Evolutionary conservation across 37 sponge, comb jelly and placozoan genomes (phyloP).

Genomic region (Mnemiopsis leidyi): DNA sequence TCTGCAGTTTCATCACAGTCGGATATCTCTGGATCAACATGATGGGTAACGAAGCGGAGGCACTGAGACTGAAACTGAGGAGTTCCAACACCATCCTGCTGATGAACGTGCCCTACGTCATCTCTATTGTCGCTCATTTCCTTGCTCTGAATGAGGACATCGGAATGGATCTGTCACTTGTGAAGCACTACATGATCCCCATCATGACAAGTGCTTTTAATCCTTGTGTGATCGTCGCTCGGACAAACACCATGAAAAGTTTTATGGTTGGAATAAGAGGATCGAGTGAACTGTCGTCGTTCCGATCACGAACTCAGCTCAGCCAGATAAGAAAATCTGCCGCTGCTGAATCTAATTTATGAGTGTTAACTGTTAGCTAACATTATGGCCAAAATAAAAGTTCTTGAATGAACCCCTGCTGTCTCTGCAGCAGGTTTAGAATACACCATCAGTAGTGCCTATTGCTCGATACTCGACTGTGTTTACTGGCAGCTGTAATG

Average conservation of each 20-base stretch:
- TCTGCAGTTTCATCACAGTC: not conserved
- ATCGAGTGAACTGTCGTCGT: not conserved
- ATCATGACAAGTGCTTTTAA: not conserved
- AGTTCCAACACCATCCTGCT: not conserved
- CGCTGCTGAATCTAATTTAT: too few species aligned
- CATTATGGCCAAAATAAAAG: too few species aligned
- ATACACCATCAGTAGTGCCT: too few species aligned
- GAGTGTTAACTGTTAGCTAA: too few species aligned
- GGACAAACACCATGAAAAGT: not conserved
- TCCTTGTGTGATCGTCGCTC: not conserved
- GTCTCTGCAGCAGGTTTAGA: too few species aligned
- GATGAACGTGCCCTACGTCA: not conserved
- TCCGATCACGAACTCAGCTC: not conserved
- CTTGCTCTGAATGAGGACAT: not conserved
- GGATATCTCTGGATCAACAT: not conserved
- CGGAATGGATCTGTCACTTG: not conserved
- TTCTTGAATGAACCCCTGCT: too few species aligned
- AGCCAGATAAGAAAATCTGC: too few species aligned
- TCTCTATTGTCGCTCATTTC: not conserved
- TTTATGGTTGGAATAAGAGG: not conserved
- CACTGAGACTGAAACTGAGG: not conserved
- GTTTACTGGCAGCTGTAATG: too few species aligned
- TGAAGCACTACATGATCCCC: not conserved
- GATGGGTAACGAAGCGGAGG: not conserved
- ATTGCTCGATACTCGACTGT: too few species aligned